Evolutionary conservation across 2,797 vertebrate species (phyloP), one percentile per base, ranked within the genome.

Genomic region (Sphaeramia orbicularis): DNA sequence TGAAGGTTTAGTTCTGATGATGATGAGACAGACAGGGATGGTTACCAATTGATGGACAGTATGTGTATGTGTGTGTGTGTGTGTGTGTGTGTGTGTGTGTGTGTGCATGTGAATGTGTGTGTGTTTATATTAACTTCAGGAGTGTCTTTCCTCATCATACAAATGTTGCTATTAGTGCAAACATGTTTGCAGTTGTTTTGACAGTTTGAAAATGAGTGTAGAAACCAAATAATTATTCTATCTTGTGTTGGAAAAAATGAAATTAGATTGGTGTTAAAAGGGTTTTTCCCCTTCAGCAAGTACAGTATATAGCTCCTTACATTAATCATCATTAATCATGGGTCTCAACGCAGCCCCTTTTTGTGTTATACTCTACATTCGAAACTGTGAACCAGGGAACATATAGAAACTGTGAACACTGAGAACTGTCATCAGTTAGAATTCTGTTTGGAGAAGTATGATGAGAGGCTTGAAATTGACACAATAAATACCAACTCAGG

Each of bases 1-100:
- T 58, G 69, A 27, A 78, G 81, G 67, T 78, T 79, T 82, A 77
- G 85, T 82, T 78, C 64, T 84, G 75, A 76, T 69, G 67, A 73
- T 66, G 76, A 19, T 45, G 49, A 35, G 79, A 70, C 63, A 64
- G 57, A 65, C 71, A 41, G 51, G 47, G 45, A 43, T 47, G 49
- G 36, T 67, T n/a, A n/a, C 52, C 44, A 30, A 30, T 50, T 50
- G 37, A 43, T 58, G 21, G 41, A 30, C 41, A 59, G 27, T 70
- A 21, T 21, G 4, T 21, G 19, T 21, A 4, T 21, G 19, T 21
- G 19, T 2, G 19, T 21, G 19, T 21, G 19, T 21, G n/a, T n/a
- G n/a, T n/a, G 60, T 18, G 30, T 53, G 47, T 52, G 19, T 40
- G 36, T 53, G 41, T 42, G 55, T 50, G 55, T 37, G n/a, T 55